Evolutionary conservation across 1,140 invertebrate genomes (phyloP).

Genomic region (Stegodyphus dumicola): DNA sequence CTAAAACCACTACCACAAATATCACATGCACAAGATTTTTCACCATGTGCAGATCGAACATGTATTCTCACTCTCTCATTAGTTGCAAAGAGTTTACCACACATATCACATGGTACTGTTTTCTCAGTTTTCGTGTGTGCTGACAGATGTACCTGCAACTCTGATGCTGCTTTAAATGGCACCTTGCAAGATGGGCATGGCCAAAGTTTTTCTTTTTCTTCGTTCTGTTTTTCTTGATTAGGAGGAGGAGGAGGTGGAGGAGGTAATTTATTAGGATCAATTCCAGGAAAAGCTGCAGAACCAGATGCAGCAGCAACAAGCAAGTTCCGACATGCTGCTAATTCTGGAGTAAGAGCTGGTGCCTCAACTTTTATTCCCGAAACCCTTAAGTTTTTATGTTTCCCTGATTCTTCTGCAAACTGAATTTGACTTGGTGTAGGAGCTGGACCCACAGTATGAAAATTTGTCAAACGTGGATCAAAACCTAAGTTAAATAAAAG

Average conservation of each 20-base stretch:
- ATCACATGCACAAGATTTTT: constrained; percentile 64
- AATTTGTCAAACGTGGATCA: constrained; percentile 62
- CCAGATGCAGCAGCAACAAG: constrained; percentile 48
- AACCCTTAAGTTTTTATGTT: constrained; percentile 46
- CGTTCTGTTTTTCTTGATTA: constrained; percentile 30
- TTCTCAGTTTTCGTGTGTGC: constrained; percentile 63
- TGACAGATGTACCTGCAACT: constrained; percentile 62
- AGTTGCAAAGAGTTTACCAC: constrained; percentile 63
- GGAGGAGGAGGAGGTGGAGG: constrained; percentile 24
- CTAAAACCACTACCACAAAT: constrained; percentile 65
- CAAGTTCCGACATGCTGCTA: constrained; percentile 56
- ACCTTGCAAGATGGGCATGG: constrained; percentile 64
- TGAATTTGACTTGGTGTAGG: constrained; percentile 57
- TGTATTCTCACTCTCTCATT: constrained; percentile 62
- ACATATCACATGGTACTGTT: constrained; percentile 62
- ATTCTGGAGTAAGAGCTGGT: constrained; percentile 42
- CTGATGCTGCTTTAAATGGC: constrained; percentile 62
- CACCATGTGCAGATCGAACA: constrained; percentile 63
- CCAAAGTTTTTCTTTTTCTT: constrained; percentile 62
- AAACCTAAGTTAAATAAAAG: constrained; percentile 38
- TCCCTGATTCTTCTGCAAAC: constrained; percentile 47
- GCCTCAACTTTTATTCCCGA: constrained; percentile 57
- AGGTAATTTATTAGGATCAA: constrained; percentile 61
- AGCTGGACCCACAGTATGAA: constrained; percentile 51
- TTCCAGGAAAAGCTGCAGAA: constrained; percentile 58